These are phyloP conservation scores for Arvicanthis niloticus DNA, from an alignment of 2,113 vertebrate species.

Conservation along the genomic window DNA sequence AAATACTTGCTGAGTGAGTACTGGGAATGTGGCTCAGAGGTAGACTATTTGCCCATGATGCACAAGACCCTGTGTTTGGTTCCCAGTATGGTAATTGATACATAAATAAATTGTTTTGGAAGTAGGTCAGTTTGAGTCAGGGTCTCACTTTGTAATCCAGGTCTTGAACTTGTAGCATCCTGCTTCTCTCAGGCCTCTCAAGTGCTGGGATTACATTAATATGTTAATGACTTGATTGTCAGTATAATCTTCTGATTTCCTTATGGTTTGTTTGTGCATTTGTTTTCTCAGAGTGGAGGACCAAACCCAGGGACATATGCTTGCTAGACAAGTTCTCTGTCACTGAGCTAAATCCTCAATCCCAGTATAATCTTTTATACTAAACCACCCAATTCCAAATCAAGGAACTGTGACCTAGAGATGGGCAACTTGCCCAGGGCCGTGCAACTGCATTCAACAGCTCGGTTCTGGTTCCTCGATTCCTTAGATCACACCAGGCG, in stretches of 20 bases:
- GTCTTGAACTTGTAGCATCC: background rate
- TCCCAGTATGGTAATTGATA: background rate
- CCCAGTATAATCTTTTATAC: background rate
- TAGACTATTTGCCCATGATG: background rate
- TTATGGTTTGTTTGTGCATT: background rate
- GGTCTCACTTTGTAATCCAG: background rate
- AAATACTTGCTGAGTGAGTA: background rate
- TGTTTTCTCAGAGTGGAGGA: background rate
- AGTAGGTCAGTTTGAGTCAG: background rate
- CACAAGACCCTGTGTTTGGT: background rate
- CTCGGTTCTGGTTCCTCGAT: background rate
- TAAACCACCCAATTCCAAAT: conserved; percentile 30
- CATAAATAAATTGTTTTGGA: background rate
- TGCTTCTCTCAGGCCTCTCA: background rate
- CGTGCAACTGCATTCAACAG: background rate
- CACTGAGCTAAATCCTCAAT: background rate
- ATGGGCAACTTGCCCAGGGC: background rate
- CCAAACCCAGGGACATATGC: background rate
- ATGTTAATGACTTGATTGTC: background rate
- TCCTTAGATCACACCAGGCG: conserved; percentile 7
- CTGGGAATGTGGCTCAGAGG: background rate
- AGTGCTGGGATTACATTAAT: background rate
- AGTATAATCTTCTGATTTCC: background rate
- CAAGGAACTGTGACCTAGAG: conserved; percentile 7
- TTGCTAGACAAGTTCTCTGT: background rate